Evolutionary conservation across 2,797 vertebrate genomes (phyloP), one percentile per base, ranked within the genome.

Genomic region (Ambastaia sidthimunki): DNA sequence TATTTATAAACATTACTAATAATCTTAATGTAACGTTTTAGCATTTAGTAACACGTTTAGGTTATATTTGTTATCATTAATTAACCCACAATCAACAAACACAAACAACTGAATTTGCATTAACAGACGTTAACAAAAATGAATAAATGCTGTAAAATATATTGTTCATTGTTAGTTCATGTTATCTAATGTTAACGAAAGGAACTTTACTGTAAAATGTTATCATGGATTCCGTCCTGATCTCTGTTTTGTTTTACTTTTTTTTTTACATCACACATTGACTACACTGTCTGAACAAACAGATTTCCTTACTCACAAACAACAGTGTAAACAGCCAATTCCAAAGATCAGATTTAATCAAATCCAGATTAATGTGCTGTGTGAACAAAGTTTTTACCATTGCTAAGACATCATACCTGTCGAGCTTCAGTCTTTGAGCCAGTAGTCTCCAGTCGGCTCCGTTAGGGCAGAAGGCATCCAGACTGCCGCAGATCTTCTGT

Each of bases 401-500:
- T 19, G 16, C 19, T 57, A 9, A 55, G 50, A 67, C 16, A n/a
- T 19, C 34, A 16, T 31, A 99, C 97, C 97, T 97, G 92, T 99
- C 97, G 0, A 99, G 95, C 90, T 99, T 96, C 78, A 99, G 96
- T 91, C 98, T 98, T 92, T 99, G 97, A 83, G 97, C 98, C 87
- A 99, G 93, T 82, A 94, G 96, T 90, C 96, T 95, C 98, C 98
- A 99, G 93, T 99, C 97, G 0, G 97, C 96, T 86, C 97, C 97
- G 50, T 96, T 96, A 82, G 95, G 95, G 83, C 96, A 97, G 0
- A 96, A 96, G 0, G 96, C 93, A 68, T 99, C 98, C 91, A 99
- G 93, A 92, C 98, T 98, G 93, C 95, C 96, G 94, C 98, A 98
- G 93, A 99, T 98, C 95, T 99, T 99, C 93, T 99, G 98, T 90